These are phyloP conservation scores for Drosophila prolongata DNA, from an alignment of 2,888 invertebrate genomes.

Conservation along the genomic window DNA sequence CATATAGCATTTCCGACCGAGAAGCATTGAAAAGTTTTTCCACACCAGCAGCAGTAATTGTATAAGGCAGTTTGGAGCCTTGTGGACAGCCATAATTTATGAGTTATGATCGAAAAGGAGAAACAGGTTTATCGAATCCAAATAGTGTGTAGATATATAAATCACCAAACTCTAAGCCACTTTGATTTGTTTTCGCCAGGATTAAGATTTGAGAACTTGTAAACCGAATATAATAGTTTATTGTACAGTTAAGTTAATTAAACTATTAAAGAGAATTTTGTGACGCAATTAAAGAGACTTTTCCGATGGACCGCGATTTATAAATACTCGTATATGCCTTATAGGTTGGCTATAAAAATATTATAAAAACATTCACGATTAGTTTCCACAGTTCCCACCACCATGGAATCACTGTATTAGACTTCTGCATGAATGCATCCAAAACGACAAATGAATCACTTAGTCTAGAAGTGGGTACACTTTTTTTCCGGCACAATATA, in stretches of 20 bases:
- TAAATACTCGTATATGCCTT: no score
- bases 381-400: constrained; percentile 92
- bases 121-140: background rate
- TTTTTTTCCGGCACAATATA: no score
- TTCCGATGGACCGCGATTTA: no score
- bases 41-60: constrained; percentile 7
- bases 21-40: constrained; percentile 8
- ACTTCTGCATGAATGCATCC: no score
- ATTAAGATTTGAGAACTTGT: no score
- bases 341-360: no score
- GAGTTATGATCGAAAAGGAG: background rate
- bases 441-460: no score
- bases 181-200: background rate
- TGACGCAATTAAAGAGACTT: no score
- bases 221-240: no score
- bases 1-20: background rate
- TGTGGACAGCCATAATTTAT: background rate
- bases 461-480: no score
- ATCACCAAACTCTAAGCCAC: background rate
- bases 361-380: constrained; percentile 84
- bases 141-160: background rate
- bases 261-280: no score
- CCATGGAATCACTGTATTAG: constrained; percentile 87
- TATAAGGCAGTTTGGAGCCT: background rate
- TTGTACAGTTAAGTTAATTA: no score